Conservation (phyloP, 2,797 vertebrate species). For the Euthynnus affinis region DNA sequence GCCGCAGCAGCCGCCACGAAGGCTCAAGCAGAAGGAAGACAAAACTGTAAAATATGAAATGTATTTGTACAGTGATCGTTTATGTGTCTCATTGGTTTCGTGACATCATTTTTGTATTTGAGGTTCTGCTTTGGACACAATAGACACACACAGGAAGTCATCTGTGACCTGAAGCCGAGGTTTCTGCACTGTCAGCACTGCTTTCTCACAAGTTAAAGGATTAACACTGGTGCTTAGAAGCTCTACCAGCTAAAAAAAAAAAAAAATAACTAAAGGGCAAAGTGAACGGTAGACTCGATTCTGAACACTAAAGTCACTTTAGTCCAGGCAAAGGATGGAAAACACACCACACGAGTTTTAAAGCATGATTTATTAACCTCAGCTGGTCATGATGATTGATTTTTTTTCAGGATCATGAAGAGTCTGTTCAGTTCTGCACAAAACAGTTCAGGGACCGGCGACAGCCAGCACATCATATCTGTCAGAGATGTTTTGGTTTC, state of each 20-base stretch:
- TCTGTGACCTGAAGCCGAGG: not conserved
- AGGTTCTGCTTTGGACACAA: conserved; percentile 73
- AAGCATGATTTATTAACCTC: not conserved
- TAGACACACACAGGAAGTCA: conserved; percentile 49
- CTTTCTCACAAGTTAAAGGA: not conserved
- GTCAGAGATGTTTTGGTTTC: too few relatives aligned
- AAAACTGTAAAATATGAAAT: conserved; percentile 61
- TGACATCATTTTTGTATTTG: conserved; percentile 83
- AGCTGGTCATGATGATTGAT: not conserved
- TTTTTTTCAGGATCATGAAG: not conserved
- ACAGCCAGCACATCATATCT: not conserved
- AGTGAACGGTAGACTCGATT: not conserved
- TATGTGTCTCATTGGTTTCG: conserved; percentile 72
- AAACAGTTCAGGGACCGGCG: not conserved
- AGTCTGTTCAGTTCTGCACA: conserved; percentile 9
- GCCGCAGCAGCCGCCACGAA: not conserved
- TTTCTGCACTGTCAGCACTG: not conserved
- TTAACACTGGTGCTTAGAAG: not conserved
- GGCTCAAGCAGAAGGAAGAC: conserved; percentile 33
- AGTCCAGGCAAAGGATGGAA: not conserved
- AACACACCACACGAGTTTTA: not conserved
- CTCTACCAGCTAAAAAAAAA: not conserved
- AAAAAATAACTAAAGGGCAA: not conserved
- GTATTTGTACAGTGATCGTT: conserved; percentile 62
- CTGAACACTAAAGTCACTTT: not conserved